phyloP scores from a whole-genome alignment of 2,888 invertebrate genomes.

The Vesta saturnalis region DNA sequence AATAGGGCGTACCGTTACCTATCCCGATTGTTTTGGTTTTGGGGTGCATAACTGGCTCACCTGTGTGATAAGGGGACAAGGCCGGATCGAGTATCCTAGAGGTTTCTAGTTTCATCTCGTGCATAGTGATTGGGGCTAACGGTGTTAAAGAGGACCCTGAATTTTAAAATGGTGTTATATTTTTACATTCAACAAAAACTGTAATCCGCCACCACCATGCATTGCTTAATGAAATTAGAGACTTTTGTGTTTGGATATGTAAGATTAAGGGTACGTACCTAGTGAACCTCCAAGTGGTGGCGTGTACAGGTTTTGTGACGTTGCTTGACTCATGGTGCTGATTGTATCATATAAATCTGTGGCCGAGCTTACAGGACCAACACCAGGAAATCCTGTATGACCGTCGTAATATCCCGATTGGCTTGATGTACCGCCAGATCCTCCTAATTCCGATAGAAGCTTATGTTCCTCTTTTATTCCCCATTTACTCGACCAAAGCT shows the following conservation, averaged over 20 bases:
- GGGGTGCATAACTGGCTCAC: slow-evolving; percentile 62
- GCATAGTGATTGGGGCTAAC: slow-evolving; percentile 78
- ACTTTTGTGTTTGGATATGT: background rate
- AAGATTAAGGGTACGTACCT: slow-evolving; percentile 63
- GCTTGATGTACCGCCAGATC: slow-evolving; percentile 64
- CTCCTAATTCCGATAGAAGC: slow-evolving; percentile 82
- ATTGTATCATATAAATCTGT: slow-evolving; percentile 74
- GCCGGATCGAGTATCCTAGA: slow-evolving; percentile 70
- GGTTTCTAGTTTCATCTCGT: slow-evolving; percentile 77
- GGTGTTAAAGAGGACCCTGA: slow-evolving; percentile 74
- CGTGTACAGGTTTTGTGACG: slow-evolving; percentile 78
- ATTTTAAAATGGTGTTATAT: slow-evolving; percentile 41
- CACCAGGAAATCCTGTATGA: slow-evolving; percentile 67
- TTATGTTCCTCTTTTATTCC: slow-evolving; percentile 92
- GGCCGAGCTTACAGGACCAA: slow-evolving; percentile 62
- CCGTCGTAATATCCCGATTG: slow-evolving; percentile 67
- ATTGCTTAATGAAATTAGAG: slow-evolving; percentile 30
- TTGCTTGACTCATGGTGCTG: slow-evolving; percentile 78
- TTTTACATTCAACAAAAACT: background rate
- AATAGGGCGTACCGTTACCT: slow-evolving; percentile 21
- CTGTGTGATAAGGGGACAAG: slow-evolving; percentile 76
- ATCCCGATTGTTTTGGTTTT: slow-evolving; percentile 15
- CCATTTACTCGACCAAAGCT: slow-evolving; percentile 90
- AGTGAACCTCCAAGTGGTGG: slow-evolving; percentile 78
- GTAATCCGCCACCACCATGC: slow-evolving; percentile 32